phyloP scores from a whole-genome alignment of 2,888 invertebrate genomes.

The Strigamia maritima region DNA sequence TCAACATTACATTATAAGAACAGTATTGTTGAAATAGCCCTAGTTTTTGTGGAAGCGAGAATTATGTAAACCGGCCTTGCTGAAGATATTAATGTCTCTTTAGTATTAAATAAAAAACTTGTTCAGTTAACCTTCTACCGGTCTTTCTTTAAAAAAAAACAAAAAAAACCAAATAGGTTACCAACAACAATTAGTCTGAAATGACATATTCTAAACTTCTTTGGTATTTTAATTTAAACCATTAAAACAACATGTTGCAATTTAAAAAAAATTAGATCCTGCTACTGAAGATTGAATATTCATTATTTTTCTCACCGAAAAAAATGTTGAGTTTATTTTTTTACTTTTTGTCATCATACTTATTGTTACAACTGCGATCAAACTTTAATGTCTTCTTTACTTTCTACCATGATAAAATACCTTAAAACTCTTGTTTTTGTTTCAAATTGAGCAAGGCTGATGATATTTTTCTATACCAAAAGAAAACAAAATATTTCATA shows the following conservation, averaged over 20 bases:
- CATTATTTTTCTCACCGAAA: neutral
- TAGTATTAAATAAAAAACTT: too few species aligned
- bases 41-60: neutral
- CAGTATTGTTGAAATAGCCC: neutral
- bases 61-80: neutral
- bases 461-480: slow-evolving; percentile 20
- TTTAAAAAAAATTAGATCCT: too few species aligned
- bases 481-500: neutral
- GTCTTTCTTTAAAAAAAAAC: too few species aligned
- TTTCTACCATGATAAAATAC: slow-evolving; percentile 22
- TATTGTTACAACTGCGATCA: slow-evolving; percentile 28
- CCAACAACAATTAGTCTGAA: too few species aligned
- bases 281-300: neutral
- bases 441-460: slow-evolving; percentile 28
- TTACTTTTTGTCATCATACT: slow-evolving; percentile 32
- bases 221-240: too few species aligned
- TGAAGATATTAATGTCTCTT: too few species aligned
- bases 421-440: slow-evolving; percentile 20
- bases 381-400: neutral
- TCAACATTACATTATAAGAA: neutral
- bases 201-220: too few species aligned
- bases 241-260: too few species aligned
- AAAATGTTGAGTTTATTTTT: neutral
- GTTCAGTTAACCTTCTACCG: too few species aligned
- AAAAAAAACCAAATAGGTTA: too few species aligned